Conservation (phyloP, 1,140 invertebrate species). For the Thaumatotibia leucotreta region DNA sequence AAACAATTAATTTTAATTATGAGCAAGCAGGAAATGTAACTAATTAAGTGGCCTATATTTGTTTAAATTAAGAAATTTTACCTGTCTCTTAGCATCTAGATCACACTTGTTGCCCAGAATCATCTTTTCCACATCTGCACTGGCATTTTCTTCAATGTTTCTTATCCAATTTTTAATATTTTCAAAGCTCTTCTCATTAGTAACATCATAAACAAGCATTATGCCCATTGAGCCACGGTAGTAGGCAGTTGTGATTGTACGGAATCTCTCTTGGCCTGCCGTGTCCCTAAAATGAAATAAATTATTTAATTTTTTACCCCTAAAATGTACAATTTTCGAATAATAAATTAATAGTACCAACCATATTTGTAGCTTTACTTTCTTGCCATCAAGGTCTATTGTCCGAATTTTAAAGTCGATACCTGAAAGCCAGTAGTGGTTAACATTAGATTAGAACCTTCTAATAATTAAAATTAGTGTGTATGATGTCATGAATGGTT, state of each 20-base stretch:
- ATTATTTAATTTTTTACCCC: neutral
- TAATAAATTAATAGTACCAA: conserved; percentile 67
- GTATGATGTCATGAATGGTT: conserved; percentile 70
- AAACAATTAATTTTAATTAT: neutral
- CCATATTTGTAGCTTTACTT: conserved; percentile 99
- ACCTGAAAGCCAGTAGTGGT: conserved; percentile 80
- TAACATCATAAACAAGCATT: conserved; percentile 99
- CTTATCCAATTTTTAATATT: conserved; percentile 99
- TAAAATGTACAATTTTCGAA: neutral
- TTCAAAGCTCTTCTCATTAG: conserved; percentile 98
- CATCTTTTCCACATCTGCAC: conserved; percentile 99
- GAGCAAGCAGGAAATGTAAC: neutral
- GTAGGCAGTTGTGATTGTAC: conserved; percentile 98
- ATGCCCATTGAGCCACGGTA: conserved; percentile 99
- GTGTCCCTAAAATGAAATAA: conserved; percentile 85
- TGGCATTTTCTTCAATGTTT: conserved; percentile 99
- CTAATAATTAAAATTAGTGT: conserved; percentile 72
- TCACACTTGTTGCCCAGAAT: conserved; percentile 99
- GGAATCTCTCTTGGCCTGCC: conserved; percentile 96
- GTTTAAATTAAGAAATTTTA: conserved; percentile 63
- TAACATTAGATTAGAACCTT: conserved; percentile 44
- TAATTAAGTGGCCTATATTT: too few species aligned
- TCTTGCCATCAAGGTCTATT: conserved; percentile 97
- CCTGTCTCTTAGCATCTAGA: conserved; percentile 97
- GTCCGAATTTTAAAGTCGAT: conserved; percentile 99